Evolutionary conservation across 2,888 invertebrate genomes (phyloP), one percentile per base, ranked within the genome.

Genomic region (Xestobium rufovillosum): DNA sequence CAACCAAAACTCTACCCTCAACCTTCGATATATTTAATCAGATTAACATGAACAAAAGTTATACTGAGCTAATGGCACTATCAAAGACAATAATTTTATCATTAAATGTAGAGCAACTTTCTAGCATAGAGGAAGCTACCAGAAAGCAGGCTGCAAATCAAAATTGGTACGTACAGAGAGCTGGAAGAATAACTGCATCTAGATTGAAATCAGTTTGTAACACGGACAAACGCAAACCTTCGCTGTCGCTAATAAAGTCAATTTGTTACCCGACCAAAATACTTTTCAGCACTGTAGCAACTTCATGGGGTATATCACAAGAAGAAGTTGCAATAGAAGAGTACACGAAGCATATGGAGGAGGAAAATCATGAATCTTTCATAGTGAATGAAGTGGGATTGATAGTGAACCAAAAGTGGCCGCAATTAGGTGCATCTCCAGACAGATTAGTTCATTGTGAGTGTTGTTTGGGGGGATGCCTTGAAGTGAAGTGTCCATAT

Each of bases 181-280:
- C 41, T 15, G 45, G 43, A 3, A 26, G 39, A n/a, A 38, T 44
- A 9, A 27, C 28, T 8, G 28, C 28, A 10, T 36, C 36, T n/a
- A 36, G 17, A 15, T 31, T 36, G 9, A 29, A 30, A 3, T 3
- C 9, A 3, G 30, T 16, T n/a, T 36, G 36, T 19, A 28, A 23
- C 3, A 34, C 34, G 15, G 14, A 28, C 14, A 34, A 11, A 13
- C 13, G 13, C 14, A 29, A 36, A n/a, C 36, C 36, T 16, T 36
- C 31, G 9, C 11, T 36, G 15, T 15, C 31, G 3, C 11, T 36
- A 8, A 32, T 36, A n/a, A 36, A 36, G 14, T 26, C 3, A n/a
- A 31, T 31, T 12, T 36, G 30, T 30, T 36, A 36, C 14, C 19
- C 36, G 6, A 3, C 17, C 10, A 28, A 30, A 30, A 15, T 30